A percentile compares a stretch with the other conserved stretches of the same genome.
phyloP scores from a whole-genome alignment of 2,797 vertebrate genomes.

The Spea hammondii region DNA sequence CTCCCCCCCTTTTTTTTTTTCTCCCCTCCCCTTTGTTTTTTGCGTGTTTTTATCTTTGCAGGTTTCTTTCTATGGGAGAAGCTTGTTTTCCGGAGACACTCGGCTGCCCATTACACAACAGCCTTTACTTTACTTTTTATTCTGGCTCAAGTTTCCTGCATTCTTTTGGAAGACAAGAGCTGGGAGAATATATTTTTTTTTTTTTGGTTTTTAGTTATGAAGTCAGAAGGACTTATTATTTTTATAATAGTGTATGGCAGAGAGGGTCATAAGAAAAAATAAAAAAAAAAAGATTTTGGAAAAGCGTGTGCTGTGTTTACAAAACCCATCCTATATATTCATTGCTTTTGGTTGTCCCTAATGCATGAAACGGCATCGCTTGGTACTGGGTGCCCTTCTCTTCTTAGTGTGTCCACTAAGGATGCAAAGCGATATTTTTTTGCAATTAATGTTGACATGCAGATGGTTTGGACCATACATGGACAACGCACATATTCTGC shows the following conservation, averaged over 20 bases:
- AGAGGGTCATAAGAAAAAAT: conserved; percentile 43
- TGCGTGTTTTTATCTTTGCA: conserved; percentile 65
- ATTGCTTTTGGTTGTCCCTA: too few species aligned
- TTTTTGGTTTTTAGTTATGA: conserved; percentile 61
- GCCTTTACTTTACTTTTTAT: conserved; percentile 68
- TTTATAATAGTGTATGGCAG: conserved; percentile 51
- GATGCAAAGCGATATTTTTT: too few species aligned
- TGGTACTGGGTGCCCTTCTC: too few species aligned
- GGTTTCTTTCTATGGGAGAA: conserved; percentile 67
- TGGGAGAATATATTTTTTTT: conserved; percentile 59
- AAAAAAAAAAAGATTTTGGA: conserved; percentile 67
- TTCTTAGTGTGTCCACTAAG: too few species aligned
- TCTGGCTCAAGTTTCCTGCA: conserved; percentile 48
- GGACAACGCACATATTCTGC: too few species aligned
- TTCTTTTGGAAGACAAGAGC: conserved; percentile 54
- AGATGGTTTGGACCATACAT: too few species aligned
- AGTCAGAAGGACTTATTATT: conserved; percentile 56
- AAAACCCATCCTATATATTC: too few species aligned
- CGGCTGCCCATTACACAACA: conserved; percentile 54
- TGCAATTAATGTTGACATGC: too few species aligned
- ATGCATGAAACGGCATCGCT: too few species aligned
- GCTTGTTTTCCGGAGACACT: conserved; percentile 51
- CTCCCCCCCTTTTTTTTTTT: conserved; percentile 59
- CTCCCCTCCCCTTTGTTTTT: conserved; percentile 62
- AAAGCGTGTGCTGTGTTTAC: conserved; percentile 45